Evolutionary conservation across 2,888 invertebrate genomes (phyloP).

Genomic region (Andrena haemorrhoa): DNA sequence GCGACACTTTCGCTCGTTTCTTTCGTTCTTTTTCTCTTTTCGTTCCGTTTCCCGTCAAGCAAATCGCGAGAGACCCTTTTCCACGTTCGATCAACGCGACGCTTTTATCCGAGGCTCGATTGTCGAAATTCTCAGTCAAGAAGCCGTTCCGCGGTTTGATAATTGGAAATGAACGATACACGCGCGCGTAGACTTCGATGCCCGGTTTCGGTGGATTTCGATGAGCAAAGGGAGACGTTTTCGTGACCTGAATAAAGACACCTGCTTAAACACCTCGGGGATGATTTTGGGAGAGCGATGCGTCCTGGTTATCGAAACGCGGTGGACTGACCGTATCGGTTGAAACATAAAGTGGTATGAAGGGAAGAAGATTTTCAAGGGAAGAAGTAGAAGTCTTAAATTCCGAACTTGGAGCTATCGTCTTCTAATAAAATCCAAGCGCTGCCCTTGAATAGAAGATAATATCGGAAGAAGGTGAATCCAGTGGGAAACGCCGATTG

Average conservation of each 20-base stretch:
- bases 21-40: not conserved
- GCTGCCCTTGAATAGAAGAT: too few species aligned
- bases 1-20: constrained; percentile 32
- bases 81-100: not conserved
- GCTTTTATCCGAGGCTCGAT: not conserved
- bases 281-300: too few species aligned
- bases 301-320: constrained; percentile 18
- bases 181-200: not conserved
- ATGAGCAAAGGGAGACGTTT: not conserved
- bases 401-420: too few species aligned
- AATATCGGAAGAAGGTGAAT: not conserved
- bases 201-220: not conserved
- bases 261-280: not conserved
- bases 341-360: too few species aligned
- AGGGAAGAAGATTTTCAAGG: too few species aligned
- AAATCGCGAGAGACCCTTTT: constrained; percentile 2
- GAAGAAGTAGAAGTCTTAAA: too few species aligned
- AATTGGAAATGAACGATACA: not conserved
- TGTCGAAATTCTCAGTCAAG: not conserved
- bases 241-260: constrained; percentile 3
- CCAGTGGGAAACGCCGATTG: not conserved
- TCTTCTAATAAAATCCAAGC: too few species aligned
- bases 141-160: not conserved
- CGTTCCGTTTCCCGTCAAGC: not conserved
- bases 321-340: too few species aligned